Percentiles rank a stretch among this genome's conserved stretches.
Conservation (phyloP, 2,113 vertebrate genomes). For the Neodon shergylaensis region DNA sequence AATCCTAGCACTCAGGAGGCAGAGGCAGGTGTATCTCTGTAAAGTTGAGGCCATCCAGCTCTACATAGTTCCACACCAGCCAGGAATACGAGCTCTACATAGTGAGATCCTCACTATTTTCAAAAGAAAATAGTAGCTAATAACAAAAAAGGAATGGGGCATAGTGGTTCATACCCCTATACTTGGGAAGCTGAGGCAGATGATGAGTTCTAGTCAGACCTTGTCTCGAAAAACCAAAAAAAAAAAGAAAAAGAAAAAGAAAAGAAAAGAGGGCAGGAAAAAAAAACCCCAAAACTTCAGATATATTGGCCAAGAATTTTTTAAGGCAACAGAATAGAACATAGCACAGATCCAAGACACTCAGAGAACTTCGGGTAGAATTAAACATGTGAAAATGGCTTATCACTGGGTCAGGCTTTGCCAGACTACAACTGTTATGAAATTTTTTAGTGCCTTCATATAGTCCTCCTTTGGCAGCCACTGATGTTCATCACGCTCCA, state of each 20-base stretch:
- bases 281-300: not conserved
- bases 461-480: not conserved
- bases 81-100: not conserved
- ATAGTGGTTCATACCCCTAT: too few species aligned
- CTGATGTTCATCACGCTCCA: not conserved
- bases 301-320: slow-evolving; percentile 1
- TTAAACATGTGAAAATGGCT: not conserved
- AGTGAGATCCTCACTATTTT: not conserved
- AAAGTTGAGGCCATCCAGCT: not conserved
- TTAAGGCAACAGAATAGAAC: not conserved
- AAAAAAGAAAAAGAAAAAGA: too few species aligned
- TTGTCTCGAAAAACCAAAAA: too few species aligned
- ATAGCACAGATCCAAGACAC: not conserved
- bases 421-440: not conserved
- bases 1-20: not conserved
- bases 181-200: not conserved
- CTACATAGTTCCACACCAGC: not conserved
- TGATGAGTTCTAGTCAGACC: not conserved
- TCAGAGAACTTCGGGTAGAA: not conserved
- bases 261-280: not conserved
- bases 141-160: not conserved
- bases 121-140: not conserved
- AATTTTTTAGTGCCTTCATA: not conserved
- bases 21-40: not conserved
- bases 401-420: not conserved